Evolutionary conservation across 2,888 invertebrate genomes (phyloP).

Genomic region (Nomada lathburiana): DNA sequence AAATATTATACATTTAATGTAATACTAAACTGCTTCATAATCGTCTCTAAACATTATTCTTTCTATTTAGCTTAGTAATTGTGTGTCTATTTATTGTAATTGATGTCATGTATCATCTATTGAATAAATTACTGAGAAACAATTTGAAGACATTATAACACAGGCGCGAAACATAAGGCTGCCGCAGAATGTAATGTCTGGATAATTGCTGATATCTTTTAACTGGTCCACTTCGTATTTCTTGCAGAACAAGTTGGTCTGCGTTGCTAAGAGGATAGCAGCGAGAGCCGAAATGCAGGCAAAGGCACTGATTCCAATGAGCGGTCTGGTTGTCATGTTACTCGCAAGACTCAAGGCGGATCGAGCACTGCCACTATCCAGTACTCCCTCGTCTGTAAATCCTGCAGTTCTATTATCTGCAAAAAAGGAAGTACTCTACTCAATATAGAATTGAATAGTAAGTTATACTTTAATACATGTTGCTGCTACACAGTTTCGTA

Average conservation of each 20-base stretch:
- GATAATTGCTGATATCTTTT: conserved; percentile 69
- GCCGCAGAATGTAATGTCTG: conserved; percentile 78
- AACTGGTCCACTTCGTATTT: conserved; percentile 75
- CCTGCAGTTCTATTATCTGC: conserved; percentile 81
- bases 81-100: conserved; percentile 2
- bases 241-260: conserved; percentile 78
- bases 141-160: conserved; percentile 82
- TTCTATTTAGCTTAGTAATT: not conserved
- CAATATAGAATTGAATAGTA: no score
- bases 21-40: conserved; percentile 4
- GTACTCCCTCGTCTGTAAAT: conserved; percentile 78
- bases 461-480: no score
- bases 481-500: not conserved
- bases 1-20: conserved; percentile 34
- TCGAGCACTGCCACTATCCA: conserved; percentile 76
- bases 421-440: not conserved
- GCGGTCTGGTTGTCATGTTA: conserved; percentile 79
- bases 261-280: conserved; percentile 78
- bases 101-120: conserved; percentile 8
- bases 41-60: not conserved
- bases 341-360: conserved; percentile 81
- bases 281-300: conserved; percentile 81
- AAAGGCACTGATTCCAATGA: conserved; percentile 81
- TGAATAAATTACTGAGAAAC: conserved; percentile 79
- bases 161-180: conserved; percentile 81